Base-by-base conservation (phyloP, 1,140 invertebrate species). In the Drosophila nasuta region DNA sequence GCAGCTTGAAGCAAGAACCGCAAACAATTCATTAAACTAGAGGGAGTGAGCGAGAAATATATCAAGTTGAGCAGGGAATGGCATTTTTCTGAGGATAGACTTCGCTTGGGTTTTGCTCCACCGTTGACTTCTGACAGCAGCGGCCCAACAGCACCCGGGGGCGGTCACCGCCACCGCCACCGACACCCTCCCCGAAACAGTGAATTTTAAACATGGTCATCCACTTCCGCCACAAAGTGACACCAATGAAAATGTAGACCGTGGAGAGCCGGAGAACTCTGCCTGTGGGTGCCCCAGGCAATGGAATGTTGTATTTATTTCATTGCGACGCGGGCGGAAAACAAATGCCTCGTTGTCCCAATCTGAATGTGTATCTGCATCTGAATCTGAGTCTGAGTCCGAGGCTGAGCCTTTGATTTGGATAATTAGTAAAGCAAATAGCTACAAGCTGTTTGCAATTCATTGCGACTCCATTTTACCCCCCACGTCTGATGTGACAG, bases 381-480 rank as follows among this genome's bases (percentile, higher is more conserved):
- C 20, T 25, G 30, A 33, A 8, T 7, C 35, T 38, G 35, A 38
- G 10, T 8, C 35, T 38, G n/a, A 43, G 25, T 49, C 38, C 43
- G 48, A 30, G 3, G 35, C 46, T 35, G 63, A 33, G 65, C 65
- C 74, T 80, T 89, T 89, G 85, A 90, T 89, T 89, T 79, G 75
- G 67, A 77, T 89, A 89, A 89, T 89, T 89, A 89, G 85, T 75
- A 51, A 72, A 89, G 85, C 85, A 89, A 89, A 89, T 89, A 81
- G 85, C 85, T 89, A 89, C 85, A 89, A 89, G 85, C 85, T 89
- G 85, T 89, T 81, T 64, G 75, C 75, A 80, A 88, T 81, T 81
- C 65, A 69, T 66, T 82, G 65, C 45, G 41, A 33, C 46, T 43
- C 3, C 33, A n/a, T 17, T 11, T 54, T 3, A 35, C 11, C 28